Base-by-base conservation (phyloP, 2,888 invertebrate genomes). In the Acronicta psi region DNA sequence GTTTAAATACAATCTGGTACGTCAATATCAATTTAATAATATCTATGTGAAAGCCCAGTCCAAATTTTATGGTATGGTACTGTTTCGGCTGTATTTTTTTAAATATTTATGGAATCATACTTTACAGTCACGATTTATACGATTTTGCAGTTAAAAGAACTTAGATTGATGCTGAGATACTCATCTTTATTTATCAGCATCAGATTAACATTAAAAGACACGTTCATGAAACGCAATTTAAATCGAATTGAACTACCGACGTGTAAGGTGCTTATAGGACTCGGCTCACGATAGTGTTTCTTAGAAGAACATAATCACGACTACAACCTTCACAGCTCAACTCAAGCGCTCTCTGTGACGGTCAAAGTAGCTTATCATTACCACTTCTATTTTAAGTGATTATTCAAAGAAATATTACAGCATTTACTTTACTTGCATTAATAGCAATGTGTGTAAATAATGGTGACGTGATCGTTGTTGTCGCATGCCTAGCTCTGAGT, bases 371-470 rank as follows among this genome's bases (percentile, higher is more conserved):
- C 18, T 45, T 45, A 38, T 29, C 23, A 31, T 49, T 16, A 17
- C 25, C 18, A 57, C 29, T 14, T 41, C 46, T 67, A 53, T 60
- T 60, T 60, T 59, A 43, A 50, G 40, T 37, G 18, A 59, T 59
- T 55, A 51, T 70, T 72, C 56, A 37, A 34, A 57, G 59, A 68
- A 57, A 29, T 65, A 53, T 61, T 50, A 55, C 38, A 16, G 52
- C 43, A 47, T 53, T 73, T 43, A 47, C 45, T 51, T 29, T 52
- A 59, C 53, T 52, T 68, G 61, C 49, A 46, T 60, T 69, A 31
- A 68, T 50, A 52, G 51, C 31, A 63, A 55, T 60, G 36, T 47
- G 18, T 56, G 37, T 56, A 59, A 60, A 64, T 60, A 61, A 23
- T 43, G 41, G n/a, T 59, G 69, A 65, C 53, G 70, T 36, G 18